Percentiles rank a stretch among this genome's conserved stretches.
These are phyloP conservation scores for Sarotherodon lohbergeri DNA, from an alignment of 2,113 vertebrate genomes.

Conservation along the genomic window DNA sequence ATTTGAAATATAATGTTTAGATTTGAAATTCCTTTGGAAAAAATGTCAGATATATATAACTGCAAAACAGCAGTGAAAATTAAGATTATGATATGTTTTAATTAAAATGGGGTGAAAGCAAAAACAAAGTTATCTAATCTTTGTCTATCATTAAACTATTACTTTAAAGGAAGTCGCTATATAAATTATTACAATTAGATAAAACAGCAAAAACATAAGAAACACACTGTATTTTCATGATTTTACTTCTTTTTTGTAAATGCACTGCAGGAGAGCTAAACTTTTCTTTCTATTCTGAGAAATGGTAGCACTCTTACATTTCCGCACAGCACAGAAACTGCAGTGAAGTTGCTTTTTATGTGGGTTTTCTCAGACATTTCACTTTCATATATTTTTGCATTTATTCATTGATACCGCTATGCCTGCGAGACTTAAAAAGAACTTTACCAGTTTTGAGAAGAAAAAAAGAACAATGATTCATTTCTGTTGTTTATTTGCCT, in stretches of 20 bases:
- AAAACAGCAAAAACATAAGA: neutral
- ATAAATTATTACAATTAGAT: neutral
- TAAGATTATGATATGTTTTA: neutral
- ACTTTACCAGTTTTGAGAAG: neutral
- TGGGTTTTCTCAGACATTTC: neutral
- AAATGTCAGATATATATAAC: neutral
- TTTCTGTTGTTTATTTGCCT: conserved; percentile 18
- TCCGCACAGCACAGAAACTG: neutral
- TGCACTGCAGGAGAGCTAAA: neutral
- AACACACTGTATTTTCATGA: neutral
- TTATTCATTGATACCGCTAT: neutral
- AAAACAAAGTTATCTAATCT: neutral
- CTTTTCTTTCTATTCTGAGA: neutral
- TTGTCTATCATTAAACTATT: neutral
- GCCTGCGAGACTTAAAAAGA: neutral
- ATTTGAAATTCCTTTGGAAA: neutral
- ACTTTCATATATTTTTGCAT: neutral
- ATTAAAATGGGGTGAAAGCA: neutral
- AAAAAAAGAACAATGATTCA: neutral
- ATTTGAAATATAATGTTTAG: neutral
- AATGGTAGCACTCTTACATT: neutral
- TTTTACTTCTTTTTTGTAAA: neutral
- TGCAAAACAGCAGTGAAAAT: neutral
- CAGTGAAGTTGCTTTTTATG: neutral
- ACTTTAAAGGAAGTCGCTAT: neutral